These are phyloP conservation scores for Cynodonichthys magdalenae DNA, from an alignment of 2,797 vertebrate genomes.

Conservation along the genomic window DNA sequence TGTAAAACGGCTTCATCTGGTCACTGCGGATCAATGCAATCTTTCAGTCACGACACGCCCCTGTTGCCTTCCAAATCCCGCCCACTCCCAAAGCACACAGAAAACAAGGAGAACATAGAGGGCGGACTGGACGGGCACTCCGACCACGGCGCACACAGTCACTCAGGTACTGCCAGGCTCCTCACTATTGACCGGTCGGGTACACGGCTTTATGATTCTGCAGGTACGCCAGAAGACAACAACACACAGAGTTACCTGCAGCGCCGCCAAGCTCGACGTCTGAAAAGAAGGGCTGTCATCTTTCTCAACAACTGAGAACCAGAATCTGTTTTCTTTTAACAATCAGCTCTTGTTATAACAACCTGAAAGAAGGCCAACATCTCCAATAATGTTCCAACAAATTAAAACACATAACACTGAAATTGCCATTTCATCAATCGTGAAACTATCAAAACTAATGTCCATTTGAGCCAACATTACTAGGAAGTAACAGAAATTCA, in stretches of 20 bases:
- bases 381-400: not conserved
- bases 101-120: constrained; percentile 98
- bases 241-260: constrained; percentile 36
- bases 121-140: constrained; percentile 84
- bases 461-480: not conserved
- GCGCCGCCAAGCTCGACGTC: constrained; percentile 66
- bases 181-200: constrained; percentile 28
- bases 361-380: not conserved
- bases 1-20: constrained; percentile 90
- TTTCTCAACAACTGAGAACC: constrained; percentile 55
- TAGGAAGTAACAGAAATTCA: not conserved
- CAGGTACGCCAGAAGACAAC: constrained; percentile 31
- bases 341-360: not conserved
- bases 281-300: constrained; percentile 76
- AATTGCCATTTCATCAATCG: not conserved
- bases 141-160: constrained; percentile 83
- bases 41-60: constrained; percentile 90
- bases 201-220: constrained; percentile 36
- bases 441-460: not conserved
- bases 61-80: constrained; percentile 94
- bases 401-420: not conserved
- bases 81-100: constrained; percentile 91
- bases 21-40: constrained; percentile 83
- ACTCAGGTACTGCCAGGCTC: constrained; percentile 87
- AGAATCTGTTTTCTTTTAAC: not conserved